A percentile compares a stretch with the other conserved stretches of the same genome.
Evolutionary conservation across 2,113 vertebrate genomes (phyloP).

Genomic region (Rhinichthys klamathensis): DNA sequence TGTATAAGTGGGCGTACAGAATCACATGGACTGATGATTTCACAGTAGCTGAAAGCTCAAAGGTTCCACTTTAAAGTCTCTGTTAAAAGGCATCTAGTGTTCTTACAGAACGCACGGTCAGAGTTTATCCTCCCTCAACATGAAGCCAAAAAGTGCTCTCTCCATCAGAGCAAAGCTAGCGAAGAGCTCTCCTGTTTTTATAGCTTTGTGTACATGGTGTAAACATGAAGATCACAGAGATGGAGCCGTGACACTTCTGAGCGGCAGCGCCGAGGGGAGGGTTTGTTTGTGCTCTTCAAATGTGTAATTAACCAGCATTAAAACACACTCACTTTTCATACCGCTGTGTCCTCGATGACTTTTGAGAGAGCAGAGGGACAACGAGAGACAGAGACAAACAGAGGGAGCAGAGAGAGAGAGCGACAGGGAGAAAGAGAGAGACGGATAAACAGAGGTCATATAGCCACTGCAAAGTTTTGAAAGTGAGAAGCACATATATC

Average conservation of each 20-base stretch:
- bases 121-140: slow-evolving; percentile 18
- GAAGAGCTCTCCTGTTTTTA: slow-evolving; percentile 20
- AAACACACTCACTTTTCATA: slow-evolving; percentile 28
- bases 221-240: slow-evolving; percentile 21
- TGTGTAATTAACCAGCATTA: slow-evolving; percentile 39
- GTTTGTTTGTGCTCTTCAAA: slow-evolving; percentile 34
- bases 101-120: slow-evolving; percentile 4
- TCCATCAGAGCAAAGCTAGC: neutral
- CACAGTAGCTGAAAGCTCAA: slow-evolving; percentile 4
- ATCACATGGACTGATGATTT: neutral
- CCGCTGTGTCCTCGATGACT: neutral
- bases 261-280: neutral
- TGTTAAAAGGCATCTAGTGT: neutral
- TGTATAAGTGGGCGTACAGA: neutral
- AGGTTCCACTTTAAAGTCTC: slow-evolving; percentile 18
- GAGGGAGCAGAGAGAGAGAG: neutral
- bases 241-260: slow-evolving; percentile 30
- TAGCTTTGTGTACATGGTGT: slow-evolving; percentile 21
- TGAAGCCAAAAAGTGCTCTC: neutral
- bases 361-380: neutral
- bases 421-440: neutral
- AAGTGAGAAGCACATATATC: neutral
- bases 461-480: neutral
- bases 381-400: slow-evolving; percentile 18
- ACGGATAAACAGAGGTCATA: neutral